A percentile compares a stretch with the other conserved stretches of the same genome.
Conservation (phyloP, 2,113 vertebrate species). For the Triplophysa rosa region DNA sequence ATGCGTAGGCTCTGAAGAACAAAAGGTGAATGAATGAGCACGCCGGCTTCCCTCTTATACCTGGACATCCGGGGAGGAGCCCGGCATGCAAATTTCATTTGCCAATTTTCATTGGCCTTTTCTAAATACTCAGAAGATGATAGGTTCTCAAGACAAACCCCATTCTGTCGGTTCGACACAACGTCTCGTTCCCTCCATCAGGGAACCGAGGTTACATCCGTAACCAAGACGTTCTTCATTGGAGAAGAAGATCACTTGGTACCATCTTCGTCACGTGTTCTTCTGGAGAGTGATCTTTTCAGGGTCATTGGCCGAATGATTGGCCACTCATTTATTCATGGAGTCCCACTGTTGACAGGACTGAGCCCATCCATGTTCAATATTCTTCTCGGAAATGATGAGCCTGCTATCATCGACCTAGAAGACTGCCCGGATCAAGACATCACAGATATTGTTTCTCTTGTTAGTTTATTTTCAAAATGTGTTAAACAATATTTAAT, state of each 20-base stretch:
- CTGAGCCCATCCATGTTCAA: not conserved
- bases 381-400: not conserved
- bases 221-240: not conserved
- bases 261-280: not conserved
- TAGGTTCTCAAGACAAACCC: not conserved
- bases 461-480: too few relatives aligned
- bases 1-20: too few relatives aligned
- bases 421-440: slow-evolving; percentile 1
- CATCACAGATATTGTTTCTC: slow-evolving; percentile 6
- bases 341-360: not conserved
- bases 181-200: too few relatives aligned
- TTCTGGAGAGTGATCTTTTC: slow-evolving; percentile 6
- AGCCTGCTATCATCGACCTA: not conserved
- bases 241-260: not conserved
- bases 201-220: too few relatives aligned
- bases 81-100: too few relatives aligned
- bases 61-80: too few relatives aligned
- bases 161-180: too few relatives aligned
- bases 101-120: too few relatives aligned
- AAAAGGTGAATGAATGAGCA: too few relatives aligned
- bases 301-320: slow-evolving; percentile 6
- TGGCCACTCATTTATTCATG: slow-evolving; percentile 10
- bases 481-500: too few relatives aligned
- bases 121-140: too few relatives aligned
- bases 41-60: too few relatives aligned